A percentile compares a stretch with the other conserved stretches of the same genome.
phyloP scores from a whole-genome alignment of 2,888 invertebrate species.

The Aspidiotus destructor region DNA sequence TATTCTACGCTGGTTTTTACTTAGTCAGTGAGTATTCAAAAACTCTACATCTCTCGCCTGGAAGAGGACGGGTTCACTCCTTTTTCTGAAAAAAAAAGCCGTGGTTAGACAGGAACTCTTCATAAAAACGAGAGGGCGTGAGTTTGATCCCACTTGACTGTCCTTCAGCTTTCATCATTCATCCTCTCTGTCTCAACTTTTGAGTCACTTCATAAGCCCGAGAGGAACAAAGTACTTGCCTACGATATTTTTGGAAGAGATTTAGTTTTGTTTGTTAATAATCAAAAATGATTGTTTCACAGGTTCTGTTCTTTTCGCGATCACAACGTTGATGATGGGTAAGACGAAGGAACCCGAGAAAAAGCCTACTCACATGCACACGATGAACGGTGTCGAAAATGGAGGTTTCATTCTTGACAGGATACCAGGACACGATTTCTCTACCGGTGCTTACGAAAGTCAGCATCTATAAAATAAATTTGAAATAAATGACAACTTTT shows the following conservation, averaged over 20 bases:
- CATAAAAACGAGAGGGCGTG: not conserved
- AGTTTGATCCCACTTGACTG: not conserved
- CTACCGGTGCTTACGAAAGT: constrained; percentile 27
- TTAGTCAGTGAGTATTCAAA: constrained; percentile 62
- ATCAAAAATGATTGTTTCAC: constrained; percentile 35
- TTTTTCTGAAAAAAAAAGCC: not conserved
- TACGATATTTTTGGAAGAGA: too few species aligned
- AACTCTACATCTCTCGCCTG: not conserved
- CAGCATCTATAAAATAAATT: constrained; percentile 23
- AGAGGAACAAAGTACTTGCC: too few species aligned
- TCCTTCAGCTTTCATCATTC: too few species aligned
- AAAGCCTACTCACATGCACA: constrained; percentile 35
- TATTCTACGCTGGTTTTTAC: constrained; percentile 81
- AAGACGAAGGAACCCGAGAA: constrained; percentile 44
- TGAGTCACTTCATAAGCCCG: too few species aligned
- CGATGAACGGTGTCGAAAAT: constrained; percentile 38
- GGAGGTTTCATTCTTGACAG: constrained; percentile 37
- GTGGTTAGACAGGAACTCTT: too few species aligned
- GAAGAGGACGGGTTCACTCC: not conserved
- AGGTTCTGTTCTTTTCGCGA: constrained; percentile 73
- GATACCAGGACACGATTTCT: constrained; percentile 35
- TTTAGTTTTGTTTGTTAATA: too few species aligned
- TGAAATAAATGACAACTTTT: too few species aligned
- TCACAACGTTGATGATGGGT: constrained; percentile 72
- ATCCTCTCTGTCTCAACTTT: too few species aligned